These are phyloP conservation scores for Drosophila anceps DNA, from an alignment of 2,888 invertebrate species.

Conservation along the genomic window DNA sequence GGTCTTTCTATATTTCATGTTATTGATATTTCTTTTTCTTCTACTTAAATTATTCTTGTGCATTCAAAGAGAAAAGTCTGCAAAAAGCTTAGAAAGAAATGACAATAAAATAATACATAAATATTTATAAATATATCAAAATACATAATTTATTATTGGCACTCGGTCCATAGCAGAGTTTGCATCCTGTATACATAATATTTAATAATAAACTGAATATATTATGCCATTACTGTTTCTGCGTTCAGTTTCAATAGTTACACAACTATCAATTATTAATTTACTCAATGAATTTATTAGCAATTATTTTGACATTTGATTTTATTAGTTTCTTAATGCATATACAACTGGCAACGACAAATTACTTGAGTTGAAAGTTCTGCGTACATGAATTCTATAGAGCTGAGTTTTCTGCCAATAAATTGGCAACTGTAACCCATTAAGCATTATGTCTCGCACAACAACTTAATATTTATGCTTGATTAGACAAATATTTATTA, in stretches of 20 bases:
- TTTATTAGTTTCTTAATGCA: not conserved
- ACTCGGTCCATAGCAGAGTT: not conserved
- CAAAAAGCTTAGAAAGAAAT: not conserved
- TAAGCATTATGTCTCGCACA: slow-evolving; percentile 10
- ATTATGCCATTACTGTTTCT: not conserved
- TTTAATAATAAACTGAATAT: not conserved
- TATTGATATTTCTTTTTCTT: not conserved
- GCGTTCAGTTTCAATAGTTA: not conserved
- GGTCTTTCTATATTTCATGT: not conserved
- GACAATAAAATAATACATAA: not conserved
- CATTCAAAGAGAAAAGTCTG: not conserved
- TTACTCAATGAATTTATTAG: not conserved
- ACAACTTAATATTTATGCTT: slow-evolving; percentile 25
- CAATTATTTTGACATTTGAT: not conserved
- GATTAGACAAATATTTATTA: slow-evolving; percentile 34
- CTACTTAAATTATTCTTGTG: not conserved
- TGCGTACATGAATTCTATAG: slow-evolving; percentile 9
- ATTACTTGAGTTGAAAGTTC: slow-evolving; percentile 11
- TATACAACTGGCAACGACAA: too few relatives aligned
- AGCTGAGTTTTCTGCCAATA: slow-evolving; percentile 4
- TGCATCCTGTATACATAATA: not conserved
- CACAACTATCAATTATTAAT: not conserved
- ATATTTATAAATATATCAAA: not conserved
- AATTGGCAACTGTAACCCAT: slow-evolving; percentile 4
- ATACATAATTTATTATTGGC: too few relatives aligned